A percentile compares a stretch with the other conserved stretches of the same genome.
These are phyloP conservation scores for Malacoctenus gilli DNA, from an alignment of 2,797 vertebrate species.

Conservation along the genomic window DNA sequence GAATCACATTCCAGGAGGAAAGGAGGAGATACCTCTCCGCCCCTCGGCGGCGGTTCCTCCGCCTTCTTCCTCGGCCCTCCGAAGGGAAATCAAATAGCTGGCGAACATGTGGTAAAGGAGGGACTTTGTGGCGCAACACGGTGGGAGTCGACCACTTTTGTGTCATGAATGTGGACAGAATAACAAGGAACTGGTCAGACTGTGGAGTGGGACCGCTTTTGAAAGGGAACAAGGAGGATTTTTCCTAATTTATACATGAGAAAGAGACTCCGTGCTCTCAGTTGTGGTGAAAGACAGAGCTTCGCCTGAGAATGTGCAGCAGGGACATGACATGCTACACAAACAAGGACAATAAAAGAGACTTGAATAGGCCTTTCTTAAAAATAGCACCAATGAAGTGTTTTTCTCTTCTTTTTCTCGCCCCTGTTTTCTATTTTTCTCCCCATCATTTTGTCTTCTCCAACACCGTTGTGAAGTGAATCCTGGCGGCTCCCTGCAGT, in stretches of 20 bases:
- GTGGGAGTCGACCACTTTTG: slow-evolving; percentile 48
- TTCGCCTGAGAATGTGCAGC: slow-evolving; percentile 18
- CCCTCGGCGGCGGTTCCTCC: slow-evolving; percentile 36
- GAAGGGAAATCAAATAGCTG: slow-evolving; percentile 61
- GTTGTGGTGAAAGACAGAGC: slow-evolving; percentile 41
- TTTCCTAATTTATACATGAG: slow-evolving; percentile 33
- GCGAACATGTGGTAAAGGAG: slow-evolving; percentile 63
- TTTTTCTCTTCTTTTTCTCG: slow-evolving; percentile 6
- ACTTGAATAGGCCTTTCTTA: neutral
- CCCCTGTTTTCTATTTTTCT: slow-evolving; percentile 11
- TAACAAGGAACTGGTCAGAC: slow-evolving; percentile 38
- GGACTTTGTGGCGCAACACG: slow-evolving; percentile 35
- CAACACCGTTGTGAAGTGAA: neutral
- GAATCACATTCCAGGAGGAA: slow-evolving; percentile 86
- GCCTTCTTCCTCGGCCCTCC: slow-evolving; percentile 46
- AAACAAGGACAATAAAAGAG: slow-evolving; percentile 17
- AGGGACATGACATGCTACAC: slow-evolving; percentile 7
- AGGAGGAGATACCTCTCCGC: slow-evolving; percentile 48
- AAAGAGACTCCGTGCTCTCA: slow-evolving; percentile 12
- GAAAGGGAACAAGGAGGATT: slow-evolving; percentile 38
- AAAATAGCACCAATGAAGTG: neutral
- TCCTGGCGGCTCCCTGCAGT: slow-evolving; percentile 27
- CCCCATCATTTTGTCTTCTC: no score
- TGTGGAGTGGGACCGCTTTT: slow-evolving; percentile 23
- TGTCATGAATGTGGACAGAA: slow-evolving; percentile 46